These are phyloP conservation scores for Solenopsis invicta DNA, from an alignment of 1,140 invertebrate species.

Conservation along the genomic window DNA sequence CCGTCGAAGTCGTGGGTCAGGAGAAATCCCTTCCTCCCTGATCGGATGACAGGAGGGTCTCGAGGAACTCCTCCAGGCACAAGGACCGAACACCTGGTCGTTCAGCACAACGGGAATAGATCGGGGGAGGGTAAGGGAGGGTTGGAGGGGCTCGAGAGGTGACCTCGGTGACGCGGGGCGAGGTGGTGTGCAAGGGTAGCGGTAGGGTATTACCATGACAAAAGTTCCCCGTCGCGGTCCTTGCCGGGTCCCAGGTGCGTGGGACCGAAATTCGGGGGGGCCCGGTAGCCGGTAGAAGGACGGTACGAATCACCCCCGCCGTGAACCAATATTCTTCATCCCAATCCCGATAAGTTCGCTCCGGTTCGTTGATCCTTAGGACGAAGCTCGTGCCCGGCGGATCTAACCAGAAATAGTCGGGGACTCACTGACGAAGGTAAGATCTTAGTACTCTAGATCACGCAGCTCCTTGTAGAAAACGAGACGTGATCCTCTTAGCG, in stretches of 20 bases:
- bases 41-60: constrained; percentile 78
- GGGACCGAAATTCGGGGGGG: constrained; percentile 81
- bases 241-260: constrained; percentile 83
- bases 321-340: constrained; percentile 65
- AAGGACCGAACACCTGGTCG: constrained; percentile 81
- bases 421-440: background rate
- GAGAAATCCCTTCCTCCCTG: constrained; percentile 72
- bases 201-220: constrained; percentile 82
- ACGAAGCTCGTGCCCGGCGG: constrained; percentile 7
- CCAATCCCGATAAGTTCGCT: constrained; percentile 62
- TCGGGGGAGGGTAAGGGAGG: constrained; percentile 53
- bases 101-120: constrained; percentile 69
- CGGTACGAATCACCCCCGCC: constrained; percentile 83
- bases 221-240: constrained; percentile 78
- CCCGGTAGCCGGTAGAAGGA: constrained; percentile 81
- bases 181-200: constrained; percentile 63
- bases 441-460: constrained; percentile 57
- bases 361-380: constrained; percentile 39
- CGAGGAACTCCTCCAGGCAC: constrained; percentile 76
- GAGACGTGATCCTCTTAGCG: constrained; percentile 63
- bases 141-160: constrained; percentile 52
- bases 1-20: constrained; percentile 67
- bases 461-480: constrained; percentile 31
- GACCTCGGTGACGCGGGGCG: constrained; percentile 44
- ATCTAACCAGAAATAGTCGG: background rate